phyloP scores from a whole-genome alignment of 2,888 invertebrate species.

The Pristionchus mayeri region DNA sequence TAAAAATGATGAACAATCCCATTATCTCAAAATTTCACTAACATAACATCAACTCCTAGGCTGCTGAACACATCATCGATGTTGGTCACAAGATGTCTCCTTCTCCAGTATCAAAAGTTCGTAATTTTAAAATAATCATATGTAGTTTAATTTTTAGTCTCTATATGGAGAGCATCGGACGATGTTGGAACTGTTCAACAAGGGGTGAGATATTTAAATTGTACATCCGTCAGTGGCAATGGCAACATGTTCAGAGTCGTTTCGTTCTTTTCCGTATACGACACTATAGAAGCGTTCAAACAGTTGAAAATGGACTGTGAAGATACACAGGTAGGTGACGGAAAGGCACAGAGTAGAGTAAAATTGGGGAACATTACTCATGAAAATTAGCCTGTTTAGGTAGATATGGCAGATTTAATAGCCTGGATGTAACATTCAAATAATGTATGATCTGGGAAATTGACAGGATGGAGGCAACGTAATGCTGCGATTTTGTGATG shows the following conservation, averaged over 20 bases:
- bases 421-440: too few relatives aligned
- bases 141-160: too few relatives aligned
- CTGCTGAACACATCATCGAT: conserved; percentile 54
- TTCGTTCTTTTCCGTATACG: conserved; percentile 55
- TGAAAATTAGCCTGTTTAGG: too few relatives aligned
- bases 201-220: conserved; percentile 59
- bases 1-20: too few relatives aligned
- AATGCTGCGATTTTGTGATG: conserved; percentile 65
- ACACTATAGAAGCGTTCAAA: conserved; percentile 41
- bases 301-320: conserved; percentile 10
- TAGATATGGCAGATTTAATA: too few relatives aligned
- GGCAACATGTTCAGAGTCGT: conserved; percentile 57
- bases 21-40: too few relatives aligned
- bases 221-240: too few relatives aligned
- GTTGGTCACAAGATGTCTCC: conserved; percentile 69
- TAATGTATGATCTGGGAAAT: too few relatives aligned
- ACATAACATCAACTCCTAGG: too few relatives aligned
- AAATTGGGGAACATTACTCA: too few relatives aligned
- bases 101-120: conserved; percentile 59
- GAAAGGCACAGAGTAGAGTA: too few relatives aligned
- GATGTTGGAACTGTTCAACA: conserved; percentile 67
- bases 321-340: too few relatives aligned
- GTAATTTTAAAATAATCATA: neutral
- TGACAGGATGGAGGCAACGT: conserved; percentile 52
- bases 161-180: conserved; percentile 67